Evolutionary conservation across 1,140 invertebrate genomes (phyloP).

Genomic region (Diorhabda elongata): DNA sequence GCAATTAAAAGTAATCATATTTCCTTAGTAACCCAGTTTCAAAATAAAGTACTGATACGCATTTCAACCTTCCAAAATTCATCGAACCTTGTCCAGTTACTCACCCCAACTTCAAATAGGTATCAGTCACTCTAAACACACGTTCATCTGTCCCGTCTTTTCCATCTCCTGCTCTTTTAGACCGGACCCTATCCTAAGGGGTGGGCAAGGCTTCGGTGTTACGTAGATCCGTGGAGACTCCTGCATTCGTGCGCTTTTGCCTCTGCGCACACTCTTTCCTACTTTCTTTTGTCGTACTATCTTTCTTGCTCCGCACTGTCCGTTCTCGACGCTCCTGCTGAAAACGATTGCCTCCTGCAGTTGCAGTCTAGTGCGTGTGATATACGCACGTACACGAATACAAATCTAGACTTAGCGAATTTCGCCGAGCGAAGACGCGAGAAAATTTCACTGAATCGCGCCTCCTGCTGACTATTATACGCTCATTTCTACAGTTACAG

Average conservation of each 20-base stretch:
- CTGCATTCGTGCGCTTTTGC: slow-evolving; percentile 42
- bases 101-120: slow-evolving; percentile 1
- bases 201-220: slow-evolving; percentile 32
- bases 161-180: slow-evolving; percentile 7
- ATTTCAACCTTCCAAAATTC: background rate
- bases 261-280: slow-evolving; percentile 28
- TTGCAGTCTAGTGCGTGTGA: slow-evolving; percentile 39
- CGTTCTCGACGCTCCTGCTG: slow-evolving; percentile 20
- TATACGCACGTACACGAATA: slow-evolving; percentile 31
- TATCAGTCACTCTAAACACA: slow-evolving; percentile 2
- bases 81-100: background rate
- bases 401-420: background rate
- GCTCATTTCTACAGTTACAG: slow-evolving; percentile 2
- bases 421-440: slow-evolving; percentile 10
- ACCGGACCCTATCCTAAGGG: slow-evolving; percentile 34
- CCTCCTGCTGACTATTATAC: slow-evolving; percentile 5
- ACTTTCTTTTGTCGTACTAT: slow-evolving; percentile 9
- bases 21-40: background rate
- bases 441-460: slow-evolving; percentile 11
- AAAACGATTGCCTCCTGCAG: slow-evolving; percentile 31
- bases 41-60: background rate
- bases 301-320: slow-evolving; percentile 11
- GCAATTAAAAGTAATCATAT: background rate
- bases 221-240: slow-evolving; percentile 26
- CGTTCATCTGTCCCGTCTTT: background rate